Percentiles rank a stretch among this genome's conserved stretches.
Conservation (phyloP, 2,113 vertebrate genomes). For the Cnemophilus loriae region DNA sequence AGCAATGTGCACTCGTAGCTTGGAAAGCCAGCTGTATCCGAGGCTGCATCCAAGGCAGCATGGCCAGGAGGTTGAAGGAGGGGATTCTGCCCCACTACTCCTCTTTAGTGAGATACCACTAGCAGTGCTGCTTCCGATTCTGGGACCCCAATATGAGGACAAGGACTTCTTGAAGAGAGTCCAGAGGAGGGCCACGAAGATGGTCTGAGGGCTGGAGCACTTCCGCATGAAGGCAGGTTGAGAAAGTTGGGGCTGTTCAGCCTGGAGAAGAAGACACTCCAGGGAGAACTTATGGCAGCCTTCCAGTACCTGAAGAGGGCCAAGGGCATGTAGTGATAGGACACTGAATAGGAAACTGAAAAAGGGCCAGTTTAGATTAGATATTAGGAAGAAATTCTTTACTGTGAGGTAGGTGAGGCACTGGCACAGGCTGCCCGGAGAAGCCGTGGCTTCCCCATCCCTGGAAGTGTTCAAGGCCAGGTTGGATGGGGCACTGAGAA, state of each 20-base stretch:
- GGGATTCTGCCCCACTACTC: not conserved
- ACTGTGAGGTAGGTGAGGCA: not conserved
- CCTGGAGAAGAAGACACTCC: not conserved
- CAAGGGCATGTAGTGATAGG: not conserved
- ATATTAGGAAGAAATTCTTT: not conserved
- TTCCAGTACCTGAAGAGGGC: not conserved
- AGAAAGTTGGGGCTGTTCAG: not conserved
- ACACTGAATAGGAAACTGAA: not conserved
- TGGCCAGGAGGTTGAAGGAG: not conserved
- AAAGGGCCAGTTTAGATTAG: not conserved
- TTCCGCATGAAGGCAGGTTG: not conserved
- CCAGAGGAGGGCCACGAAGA: rapidly evolving
- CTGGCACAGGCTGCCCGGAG: not conserved
- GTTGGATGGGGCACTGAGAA: not conserved
- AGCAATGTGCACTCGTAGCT: not conserved
- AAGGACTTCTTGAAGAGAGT: not conserved
- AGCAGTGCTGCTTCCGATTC: not conserved
- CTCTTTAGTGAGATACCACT: not conserved
- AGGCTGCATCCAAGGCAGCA: not conserved
- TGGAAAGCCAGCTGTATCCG: not conserved
- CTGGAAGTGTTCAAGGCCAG: not conserved
- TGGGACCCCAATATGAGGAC: not conserved
- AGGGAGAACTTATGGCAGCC: not conserved
- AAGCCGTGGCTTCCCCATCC: not conserved
- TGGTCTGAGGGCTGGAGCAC: not conserved